phyloP scores from a whole-genome alignment of 2,113 vertebrate genomes.

The Oenanthe melanoleuca region DNA sequence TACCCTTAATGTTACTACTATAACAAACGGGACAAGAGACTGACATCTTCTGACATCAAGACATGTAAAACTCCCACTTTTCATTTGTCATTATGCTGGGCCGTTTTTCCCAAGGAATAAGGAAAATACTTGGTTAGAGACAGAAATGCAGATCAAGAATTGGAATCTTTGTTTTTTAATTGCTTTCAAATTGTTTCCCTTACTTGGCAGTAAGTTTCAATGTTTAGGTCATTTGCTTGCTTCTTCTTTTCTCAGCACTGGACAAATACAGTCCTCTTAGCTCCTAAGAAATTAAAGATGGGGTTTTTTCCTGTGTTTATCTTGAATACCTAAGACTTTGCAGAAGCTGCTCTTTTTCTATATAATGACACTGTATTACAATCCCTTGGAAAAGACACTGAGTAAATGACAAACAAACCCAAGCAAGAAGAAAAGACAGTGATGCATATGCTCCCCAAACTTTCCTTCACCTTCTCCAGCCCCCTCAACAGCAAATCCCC shows the following conservation, averaged over 20 bases:
- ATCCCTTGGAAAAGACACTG: background rate
- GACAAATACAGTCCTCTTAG: background rate
- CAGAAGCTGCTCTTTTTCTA: background rate
- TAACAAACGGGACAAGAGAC: background rate
- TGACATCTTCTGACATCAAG: background rate
- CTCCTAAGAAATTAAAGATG: background rate
- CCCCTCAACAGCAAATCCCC: background rate
- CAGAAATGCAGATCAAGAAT: background rate
- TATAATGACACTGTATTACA: background rate
- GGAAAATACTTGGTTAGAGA: background rate
- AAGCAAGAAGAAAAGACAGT: background rate
- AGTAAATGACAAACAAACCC: background rate
- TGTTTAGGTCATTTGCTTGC: background rate
- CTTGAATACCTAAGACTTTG: background rate
- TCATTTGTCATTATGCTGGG: background rate
- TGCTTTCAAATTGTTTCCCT: background rate
- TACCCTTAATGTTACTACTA: background rate
- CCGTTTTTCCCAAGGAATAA: background rate
- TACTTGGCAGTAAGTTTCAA: background rate
- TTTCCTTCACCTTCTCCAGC: background rate
- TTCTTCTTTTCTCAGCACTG: background rate
- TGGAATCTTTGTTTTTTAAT: background rate
- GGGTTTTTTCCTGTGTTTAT: background rate
- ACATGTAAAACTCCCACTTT: background rate
- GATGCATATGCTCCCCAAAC: background rate